Conservation (phyloP, 2,797 vertebrate species). For the Orestias chungarensis region DNA sequence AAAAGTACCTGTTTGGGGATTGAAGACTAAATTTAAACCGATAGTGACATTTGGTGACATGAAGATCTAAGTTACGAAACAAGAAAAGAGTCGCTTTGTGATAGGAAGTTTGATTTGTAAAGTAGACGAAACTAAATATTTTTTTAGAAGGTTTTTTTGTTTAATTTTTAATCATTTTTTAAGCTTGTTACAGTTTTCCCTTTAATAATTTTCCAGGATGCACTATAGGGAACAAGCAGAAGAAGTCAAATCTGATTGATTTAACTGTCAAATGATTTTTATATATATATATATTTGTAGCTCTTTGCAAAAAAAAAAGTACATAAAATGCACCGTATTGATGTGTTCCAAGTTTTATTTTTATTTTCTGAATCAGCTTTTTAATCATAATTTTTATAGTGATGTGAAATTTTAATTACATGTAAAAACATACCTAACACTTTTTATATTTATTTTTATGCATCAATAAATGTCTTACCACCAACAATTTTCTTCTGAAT, state of each 20-base stretch:
- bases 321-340: not conserved
- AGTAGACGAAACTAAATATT: not conserved
- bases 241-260: not conserved
- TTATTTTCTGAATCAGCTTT: constrained; percentile 20
- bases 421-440: constrained; percentile 70
- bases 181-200: not conserved
- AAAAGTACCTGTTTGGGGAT: constrained; percentile 77
- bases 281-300: constrained; percentile 23
- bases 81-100: constrained; percentile 12
- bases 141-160: not conserved
- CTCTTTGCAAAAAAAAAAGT: constrained; percentile 1
- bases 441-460: constrained; percentile 70
- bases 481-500: not conserved
- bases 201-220: not conserved
- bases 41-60: constrained; percentile 13
- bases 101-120: not conserved
- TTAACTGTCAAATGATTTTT: not conserved
- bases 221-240: not conserved
- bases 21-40: constrained; percentile 43
- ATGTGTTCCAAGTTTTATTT: not conserved
- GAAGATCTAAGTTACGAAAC: constrained; percentile 9
- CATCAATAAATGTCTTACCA: constrained; percentile 70
- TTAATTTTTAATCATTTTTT: not conserved
- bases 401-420: constrained; percentile 45
- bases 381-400: constrained; percentile 38